These are phyloP conservation scores for Pteronura brasiliensis DNA, from an alignment of 2,113 vertebrate species.

Conservation along the genomic window DNA sequence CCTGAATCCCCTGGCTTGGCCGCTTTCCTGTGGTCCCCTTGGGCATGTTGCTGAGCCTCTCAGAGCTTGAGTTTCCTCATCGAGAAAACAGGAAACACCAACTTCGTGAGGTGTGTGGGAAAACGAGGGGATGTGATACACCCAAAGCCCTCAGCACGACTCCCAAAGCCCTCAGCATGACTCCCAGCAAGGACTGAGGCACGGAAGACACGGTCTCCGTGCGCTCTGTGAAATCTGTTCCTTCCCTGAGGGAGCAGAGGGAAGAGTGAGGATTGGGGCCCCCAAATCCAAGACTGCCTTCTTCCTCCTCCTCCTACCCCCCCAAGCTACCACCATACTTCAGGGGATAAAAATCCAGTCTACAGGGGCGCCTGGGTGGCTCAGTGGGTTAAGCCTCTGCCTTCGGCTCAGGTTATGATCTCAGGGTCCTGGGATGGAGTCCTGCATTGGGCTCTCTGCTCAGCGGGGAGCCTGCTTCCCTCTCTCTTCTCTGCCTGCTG, in stretches of 20 bases:
- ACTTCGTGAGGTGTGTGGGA: not conserved
- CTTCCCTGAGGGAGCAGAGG: not conserved
- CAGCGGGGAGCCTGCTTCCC: no score
- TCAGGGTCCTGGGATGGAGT: no score
- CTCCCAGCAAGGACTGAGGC: not conserved
- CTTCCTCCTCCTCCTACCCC: not conserved
- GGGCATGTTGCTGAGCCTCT: not conserved
- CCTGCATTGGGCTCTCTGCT: no score
- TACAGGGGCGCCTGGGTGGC: not conserved
- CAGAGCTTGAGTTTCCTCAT: not conserved
- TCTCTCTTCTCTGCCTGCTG: no score
- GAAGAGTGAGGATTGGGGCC: no score
- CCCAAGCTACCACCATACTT: not conserved
- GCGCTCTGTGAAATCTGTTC: not conserved
- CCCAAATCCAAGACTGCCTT: not conserved
- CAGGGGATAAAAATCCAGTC: not conserved
- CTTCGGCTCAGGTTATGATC: no score
- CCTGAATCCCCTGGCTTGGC: not conserved
- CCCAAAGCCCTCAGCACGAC: no score
- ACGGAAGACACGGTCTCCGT: not conserved
- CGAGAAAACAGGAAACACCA: not conserved
- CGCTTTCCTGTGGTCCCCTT: not conserved
- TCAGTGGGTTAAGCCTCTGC: no score
- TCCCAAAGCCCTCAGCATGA: not conserved
- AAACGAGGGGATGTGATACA: no score